Conservation (phyloP, 2,888 invertebrate species). For the Sialis fuliginosa region DNA sequence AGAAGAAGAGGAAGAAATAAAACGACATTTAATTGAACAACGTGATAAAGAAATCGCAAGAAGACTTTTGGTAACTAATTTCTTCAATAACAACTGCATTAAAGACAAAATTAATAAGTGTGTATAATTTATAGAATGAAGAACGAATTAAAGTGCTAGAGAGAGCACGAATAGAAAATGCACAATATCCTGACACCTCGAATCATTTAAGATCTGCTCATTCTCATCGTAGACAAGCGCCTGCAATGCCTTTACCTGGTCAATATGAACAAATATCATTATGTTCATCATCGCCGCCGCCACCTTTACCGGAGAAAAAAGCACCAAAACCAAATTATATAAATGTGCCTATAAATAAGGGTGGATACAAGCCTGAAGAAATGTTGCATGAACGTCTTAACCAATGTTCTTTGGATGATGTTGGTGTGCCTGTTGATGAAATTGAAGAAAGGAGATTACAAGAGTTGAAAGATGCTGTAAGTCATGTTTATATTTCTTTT, state of each 20-base stretch:
- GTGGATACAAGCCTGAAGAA: background rate
- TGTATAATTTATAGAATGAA: background rate
- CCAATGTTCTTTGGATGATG: constrained; percentile 21
- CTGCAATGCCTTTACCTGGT: constrained; percentile 19
- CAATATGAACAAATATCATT: background rate
- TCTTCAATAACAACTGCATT: background rate
- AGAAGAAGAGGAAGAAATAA: constrained; percentile 33
- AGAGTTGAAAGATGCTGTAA: constrained; percentile 54
- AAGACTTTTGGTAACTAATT: constrained; percentile 26
- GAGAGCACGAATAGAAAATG: background rate
- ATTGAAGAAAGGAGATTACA: constrained; percentile 41
- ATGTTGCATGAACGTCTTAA: constrained; percentile 17
- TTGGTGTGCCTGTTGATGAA: constrained; percentile 31
- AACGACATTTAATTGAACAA: constrained; percentile 30
- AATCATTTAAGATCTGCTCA: background rate
- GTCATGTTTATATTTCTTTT: constrained; percentile 10
- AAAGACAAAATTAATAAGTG: background rate
- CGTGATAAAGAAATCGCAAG: constrained; percentile 33
- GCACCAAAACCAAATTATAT: background rate
- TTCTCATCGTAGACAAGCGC: constrained; percentile 19
- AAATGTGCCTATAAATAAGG: background rate
- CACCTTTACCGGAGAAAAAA: background rate
- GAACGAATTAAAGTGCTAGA: background rate
- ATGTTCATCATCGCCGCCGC: background rate
- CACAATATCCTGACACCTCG: background rate